Percentiles rank a stretch among this genome's conserved stretches.
phyloP scores from a whole-genome alignment of 2,888 invertebrate genomes.

The Neoaliturus tenellus region DNA sequence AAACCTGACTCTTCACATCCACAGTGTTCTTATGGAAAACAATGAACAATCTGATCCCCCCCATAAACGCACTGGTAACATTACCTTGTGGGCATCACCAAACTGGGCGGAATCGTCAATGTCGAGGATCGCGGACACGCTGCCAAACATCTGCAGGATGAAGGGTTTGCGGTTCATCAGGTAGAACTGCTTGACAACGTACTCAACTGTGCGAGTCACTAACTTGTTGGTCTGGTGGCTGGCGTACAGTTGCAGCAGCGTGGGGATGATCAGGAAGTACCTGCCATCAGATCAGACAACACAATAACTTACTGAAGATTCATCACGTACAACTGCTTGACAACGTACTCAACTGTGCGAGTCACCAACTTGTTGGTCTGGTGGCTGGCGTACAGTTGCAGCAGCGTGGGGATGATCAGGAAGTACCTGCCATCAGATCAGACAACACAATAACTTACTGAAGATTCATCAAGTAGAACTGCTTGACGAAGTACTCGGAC shows the following conservation, averaged over 20 bases:
- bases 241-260: constrained; percentile 96
- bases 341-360: constrained; percentile 97
- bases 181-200: constrained; percentile 99
- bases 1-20: too few relatives aligned
- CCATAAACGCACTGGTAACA: too few relatives aligned
- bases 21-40: too few relatives aligned
- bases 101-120: constrained; percentile 91
- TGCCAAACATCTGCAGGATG: constrained; percentile 99
- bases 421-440: constrained; percentile 91
- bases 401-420: constrained; percentile 97
- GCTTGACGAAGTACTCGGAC: constrained; percentile 98
- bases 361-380: constrained; percentile 97
- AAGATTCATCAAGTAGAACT: constrained; percentile 98
- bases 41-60: too few relatives aligned
- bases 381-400: constrained; percentile 98
- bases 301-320: too few relatives aligned
- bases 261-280: constrained; percentile 98
- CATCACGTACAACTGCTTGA: constrained; percentile 98
- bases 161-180: constrained; percentile 98
- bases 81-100: constrained; percentile 94
- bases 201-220: constrained; percentile 97
- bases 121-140: constrained; percentile 96
- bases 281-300: too few relatives aligned
- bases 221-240: constrained; percentile 98
- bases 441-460: too few relatives aligned